Base-by-base conservation (phyloP, 1,140 invertebrate genomes). In the Rhagoletis zephyria region DNA sequence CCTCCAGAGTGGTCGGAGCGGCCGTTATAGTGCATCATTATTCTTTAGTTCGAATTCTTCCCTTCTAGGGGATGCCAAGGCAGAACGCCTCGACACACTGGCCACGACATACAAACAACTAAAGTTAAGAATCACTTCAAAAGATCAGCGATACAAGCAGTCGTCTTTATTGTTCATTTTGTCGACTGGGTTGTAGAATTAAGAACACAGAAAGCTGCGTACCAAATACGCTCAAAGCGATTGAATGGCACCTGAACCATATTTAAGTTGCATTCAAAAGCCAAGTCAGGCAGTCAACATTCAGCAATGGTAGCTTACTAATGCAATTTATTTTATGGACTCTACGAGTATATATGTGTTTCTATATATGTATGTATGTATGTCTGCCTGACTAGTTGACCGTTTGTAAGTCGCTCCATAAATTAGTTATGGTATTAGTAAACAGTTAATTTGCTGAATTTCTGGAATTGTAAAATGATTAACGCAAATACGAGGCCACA, bases 391-490 rank as follows among this genome's bases (percentile, higher is more conserved):
- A 56, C 48, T 81, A 56, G 74, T 56, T 81, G 74, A 16, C 45
- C 48, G 16, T 51, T 81, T 81, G 16, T 19, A 81, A 81, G 74
- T 81, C 74, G 74, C 42, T 16, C 42, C 74, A 81, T 81, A 81
- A 81, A 81, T 87, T 67, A 88, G 85, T 88, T 86, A 88, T 88
- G 87, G 85, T 85, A 86, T 88, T 88, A 88, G 65, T 86, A 85
- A 88, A 88, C 87, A 88, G 87, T 88, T 88, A 88, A 88, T 88
- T 88, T 88, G 86, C 63, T 87, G 74, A 81, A 81, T 81, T 81
- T 87, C 86, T 87, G 61, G 86, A 87, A 87, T 87, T 87, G 64
- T 87, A 30, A 81, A 81, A 81, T 86, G 85, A 86, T 86, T 86
- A 86, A 86, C 85, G 51, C 85, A 86, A 86, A 86, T 86, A 48